Evolutionary conservation across 2,888 invertebrate genomes (phyloP), one percentile per base, ranked within the genome.

Genomic region (Heliconius aoede): DNA sequence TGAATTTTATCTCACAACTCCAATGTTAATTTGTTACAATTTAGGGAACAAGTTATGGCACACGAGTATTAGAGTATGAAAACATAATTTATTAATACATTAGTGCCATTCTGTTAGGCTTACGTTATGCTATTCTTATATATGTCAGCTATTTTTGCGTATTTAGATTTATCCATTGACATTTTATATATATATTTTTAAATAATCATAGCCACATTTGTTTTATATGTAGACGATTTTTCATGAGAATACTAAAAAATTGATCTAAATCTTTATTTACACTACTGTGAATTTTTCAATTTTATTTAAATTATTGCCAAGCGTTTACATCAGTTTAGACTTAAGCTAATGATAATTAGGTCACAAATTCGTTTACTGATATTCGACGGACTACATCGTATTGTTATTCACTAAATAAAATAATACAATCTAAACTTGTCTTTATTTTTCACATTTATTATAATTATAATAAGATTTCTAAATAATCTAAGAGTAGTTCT

Each of bases 341-440:
- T 90, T 92, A 93, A 64, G 80, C 92, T 94, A 94, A 87, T 94
- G 94, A 94, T 94, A 86, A 76, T 62, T 87, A 84, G 89, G 85
- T 90, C 91, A 90, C 89, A 94, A 93, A 93, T 94, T 94, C 93
- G 91, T 91, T 88, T 88, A 92, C 90, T 90, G 92, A 94, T 93
- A 93, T 90, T 88, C 86, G 90, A 92, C 89, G 91, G 91, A 91
- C 86, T 78, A 93, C 90, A 91, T 88, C 90, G 90, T 40, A 91
- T 90, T 86, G 71, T 71, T 85, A 88, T 88, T 89, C 92, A 91
- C 89, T 89, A 89, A 88, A 87, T 88, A 90, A 89, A 87, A 88
- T 85, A 85, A 86, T 85, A 85, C 84, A 89, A 86, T 88, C 55
- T 69, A 69, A 69, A 55, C 15, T 24, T 55, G 86, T 84, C 86